Percentiles rank a stretch among this genome's conserved stretches.
Evolutionary conservation across 1,140 invertebrate species (phyloP).

Genomic region (Schlechtendalia chinensis): DNA sequence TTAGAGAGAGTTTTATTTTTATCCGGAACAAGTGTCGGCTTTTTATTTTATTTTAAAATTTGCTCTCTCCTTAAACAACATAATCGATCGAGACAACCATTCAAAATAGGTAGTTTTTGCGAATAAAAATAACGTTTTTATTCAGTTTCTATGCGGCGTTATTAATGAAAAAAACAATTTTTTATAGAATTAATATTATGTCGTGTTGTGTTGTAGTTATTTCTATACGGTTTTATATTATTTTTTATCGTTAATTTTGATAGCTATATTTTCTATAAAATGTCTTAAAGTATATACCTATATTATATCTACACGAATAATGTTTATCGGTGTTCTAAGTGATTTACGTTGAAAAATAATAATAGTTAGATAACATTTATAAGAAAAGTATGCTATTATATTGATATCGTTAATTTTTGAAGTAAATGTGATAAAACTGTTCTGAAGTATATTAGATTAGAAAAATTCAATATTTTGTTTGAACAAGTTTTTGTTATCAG

Average conservation of each 20-base stretch:
- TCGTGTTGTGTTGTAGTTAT: no score
- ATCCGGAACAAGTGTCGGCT: no score
- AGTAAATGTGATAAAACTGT: background rate
- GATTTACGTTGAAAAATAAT: background rate
- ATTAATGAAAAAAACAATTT: no score
- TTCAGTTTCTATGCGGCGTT: no score
- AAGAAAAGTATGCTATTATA: background rate
- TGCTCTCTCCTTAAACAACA: constrained; percentile 1
- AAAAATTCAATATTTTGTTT: background rate
- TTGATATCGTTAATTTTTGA: no score
- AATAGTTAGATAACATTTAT: no score
- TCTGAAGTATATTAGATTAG: background rate
- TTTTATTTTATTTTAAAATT: no score
- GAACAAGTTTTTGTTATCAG: no score
- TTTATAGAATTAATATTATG: no score
- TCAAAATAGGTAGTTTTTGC: background rate
- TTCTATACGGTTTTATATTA: background rate
- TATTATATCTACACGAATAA: background rate
- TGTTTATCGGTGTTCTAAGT: background rate
- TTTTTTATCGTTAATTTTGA: background rate
- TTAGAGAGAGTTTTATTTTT: background rate
- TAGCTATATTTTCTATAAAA: background rate
- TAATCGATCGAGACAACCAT: no score
- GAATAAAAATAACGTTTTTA: background rate
- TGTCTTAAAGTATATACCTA: background rate